Percentiles rank a stretch among this genome's conserved stretches.
Evolutionary conservation across 2,113 vertebrate genomes (phyloP).

Genomic region (Origma solitaria): DNA sequence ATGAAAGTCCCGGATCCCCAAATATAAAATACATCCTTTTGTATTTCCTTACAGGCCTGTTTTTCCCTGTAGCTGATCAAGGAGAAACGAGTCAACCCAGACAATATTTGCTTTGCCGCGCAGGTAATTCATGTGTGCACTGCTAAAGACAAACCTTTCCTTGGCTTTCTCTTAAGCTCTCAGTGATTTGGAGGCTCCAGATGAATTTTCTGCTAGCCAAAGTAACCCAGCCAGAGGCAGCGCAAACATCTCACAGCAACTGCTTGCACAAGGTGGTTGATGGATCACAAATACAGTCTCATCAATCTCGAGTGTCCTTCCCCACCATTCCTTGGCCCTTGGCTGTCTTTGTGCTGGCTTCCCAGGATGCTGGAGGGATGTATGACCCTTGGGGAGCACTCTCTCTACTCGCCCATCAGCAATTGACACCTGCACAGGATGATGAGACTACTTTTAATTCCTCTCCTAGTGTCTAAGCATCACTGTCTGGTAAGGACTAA

Average conservation of each 20-base stretch:
- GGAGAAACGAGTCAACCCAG: background rate
- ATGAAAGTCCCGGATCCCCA: background rate
- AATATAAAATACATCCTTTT: background rate
- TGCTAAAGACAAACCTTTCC: background rate
- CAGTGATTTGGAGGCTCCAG: background rate
- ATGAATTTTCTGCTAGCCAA: background rate
- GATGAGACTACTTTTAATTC: background rate
- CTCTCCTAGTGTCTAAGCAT: background rate
- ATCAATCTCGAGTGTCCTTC: background rate
- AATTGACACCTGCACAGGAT: background rate
- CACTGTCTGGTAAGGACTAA: background rate
- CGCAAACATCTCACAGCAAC: background rate
- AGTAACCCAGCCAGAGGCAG: fast-evolving
- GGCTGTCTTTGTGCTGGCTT: background rate
- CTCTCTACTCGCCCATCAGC: fast-evolving
- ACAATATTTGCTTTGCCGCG: fast-evolving
- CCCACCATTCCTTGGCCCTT: background rate
- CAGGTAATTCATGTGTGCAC: no score
- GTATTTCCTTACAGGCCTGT: background rate
- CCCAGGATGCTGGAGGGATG: background rate
- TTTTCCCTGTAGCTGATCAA: background rate
- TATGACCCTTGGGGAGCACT: fast-evolving
- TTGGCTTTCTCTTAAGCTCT: background rate
- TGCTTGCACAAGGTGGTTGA: background rate
- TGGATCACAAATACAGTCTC: background rate